Percentiles rank a stretch among this genome's conserved stretches.
These are phyloP conservation scores for Shinisaurus crocodilurus DNA, from an alignment of 2,113 vertebrate species.

Conservation along the genomic window DNA sequence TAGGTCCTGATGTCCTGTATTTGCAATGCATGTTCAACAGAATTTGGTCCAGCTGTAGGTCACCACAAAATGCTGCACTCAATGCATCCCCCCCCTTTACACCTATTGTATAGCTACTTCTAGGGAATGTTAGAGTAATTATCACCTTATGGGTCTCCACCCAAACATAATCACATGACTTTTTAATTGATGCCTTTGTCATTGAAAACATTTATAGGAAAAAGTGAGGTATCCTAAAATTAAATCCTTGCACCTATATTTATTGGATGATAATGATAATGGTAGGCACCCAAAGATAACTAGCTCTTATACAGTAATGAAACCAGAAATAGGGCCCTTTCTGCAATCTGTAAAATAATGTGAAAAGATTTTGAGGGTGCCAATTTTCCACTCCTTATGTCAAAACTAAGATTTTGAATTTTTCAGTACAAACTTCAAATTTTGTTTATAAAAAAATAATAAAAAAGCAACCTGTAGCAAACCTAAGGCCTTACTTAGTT, in stretches of 20 bases:
- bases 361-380: background rate
- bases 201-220: background rate
- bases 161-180: background rate
- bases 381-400: background rate
- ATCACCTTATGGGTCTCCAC: background rate
- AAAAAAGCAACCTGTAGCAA: background rate
- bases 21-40: slow-evolving; percentile 69
- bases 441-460: background rate
- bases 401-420: background rate
- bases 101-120: background rate
- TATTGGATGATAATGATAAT: background rate
- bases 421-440: background rate
- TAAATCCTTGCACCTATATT: background rate
- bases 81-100: slow-evolving; percentile 38
- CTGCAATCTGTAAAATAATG: background rate
- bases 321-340: background rate
- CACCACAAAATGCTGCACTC: slow-evolving; percentile 50
- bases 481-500: background rate
- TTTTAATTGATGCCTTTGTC: background rate
- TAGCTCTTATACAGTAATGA: background rate
- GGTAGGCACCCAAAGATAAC: background rate
- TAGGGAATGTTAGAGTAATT: background rate
- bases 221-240: background rate
- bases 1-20: slow-evolving; percentile 61
- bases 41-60: slow-evolving; percentile 69